phyloP scores from a whole-genome alignment of 2,113 vertebrate species.

The Scolopax mira region DNA sequence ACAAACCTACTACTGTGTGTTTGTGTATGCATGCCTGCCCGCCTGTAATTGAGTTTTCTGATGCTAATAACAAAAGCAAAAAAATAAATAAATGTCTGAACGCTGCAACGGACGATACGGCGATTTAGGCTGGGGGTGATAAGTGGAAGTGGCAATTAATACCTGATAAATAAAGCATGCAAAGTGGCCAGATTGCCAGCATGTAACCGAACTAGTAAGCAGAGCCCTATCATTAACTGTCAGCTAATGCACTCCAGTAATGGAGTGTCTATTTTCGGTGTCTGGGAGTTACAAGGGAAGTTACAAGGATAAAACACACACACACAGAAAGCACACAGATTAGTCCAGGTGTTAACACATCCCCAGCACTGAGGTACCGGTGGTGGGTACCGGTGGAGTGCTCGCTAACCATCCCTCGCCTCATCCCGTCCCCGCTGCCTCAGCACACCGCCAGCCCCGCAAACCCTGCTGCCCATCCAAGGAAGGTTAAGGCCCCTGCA shows the following conservation, averaged over 20 bases:
- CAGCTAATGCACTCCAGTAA: background rate
- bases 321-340: background rate
- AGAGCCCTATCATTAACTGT: background rate
- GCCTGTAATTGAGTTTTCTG: constrained; percentile 32
- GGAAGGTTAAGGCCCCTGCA: background rate
- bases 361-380: background rate
- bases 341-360: background rate
- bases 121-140: background rate
- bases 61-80: constrained; percentile 6
- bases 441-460: background rate
- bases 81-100: background rate
- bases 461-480: background rate
- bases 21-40: constrained; percentile 14
- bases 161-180: constrained; percentile 32
- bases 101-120: background rate
- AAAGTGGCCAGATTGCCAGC: background rate
- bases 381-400: background rate
- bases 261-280: background rate
- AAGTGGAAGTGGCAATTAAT: constrained; percentile 36
- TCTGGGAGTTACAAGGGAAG: background rate
- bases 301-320: background rate
- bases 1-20: constrained; percentile 55
- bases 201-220: background rate
- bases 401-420: background rate
- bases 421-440: background rate